Percentiles rank a stretch among this genome's conserved stretches.
These are phyloP conservation scores for Ceuthmochares aereus DNA, from an alignment of 2,113 vertebrate genomes.

Conservation along the genomic window DNA sequence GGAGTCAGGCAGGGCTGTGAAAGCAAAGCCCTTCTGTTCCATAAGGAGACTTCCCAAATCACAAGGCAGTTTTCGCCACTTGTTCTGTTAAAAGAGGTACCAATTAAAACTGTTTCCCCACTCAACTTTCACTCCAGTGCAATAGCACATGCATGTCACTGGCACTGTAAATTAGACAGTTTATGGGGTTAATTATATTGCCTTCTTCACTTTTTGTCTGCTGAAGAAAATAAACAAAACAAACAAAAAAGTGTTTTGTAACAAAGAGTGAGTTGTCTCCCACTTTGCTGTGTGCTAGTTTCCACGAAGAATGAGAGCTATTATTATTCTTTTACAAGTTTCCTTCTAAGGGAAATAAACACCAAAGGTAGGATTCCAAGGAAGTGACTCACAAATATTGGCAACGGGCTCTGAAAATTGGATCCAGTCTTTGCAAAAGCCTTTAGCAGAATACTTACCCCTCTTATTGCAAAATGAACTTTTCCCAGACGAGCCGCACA, in stretches of 20 bases:
- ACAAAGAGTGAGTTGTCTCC: conserved; percentile 78
- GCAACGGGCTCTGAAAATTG: conserved; percentile 76
- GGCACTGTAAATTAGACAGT: conserved; percentile 12
- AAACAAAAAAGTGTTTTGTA: conserved; percentile 70
- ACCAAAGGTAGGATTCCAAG: conserved; percentile 91
- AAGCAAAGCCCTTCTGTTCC: conserved; percentile 7
- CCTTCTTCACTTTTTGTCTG: not conserved
- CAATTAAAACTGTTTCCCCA: conserved; percentile 8
- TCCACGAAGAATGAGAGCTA: conserved; percentile 70
- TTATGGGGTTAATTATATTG: conserved; percentile 28
- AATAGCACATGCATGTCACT: not conserved
- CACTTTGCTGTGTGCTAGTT: conserved; percentile 60
- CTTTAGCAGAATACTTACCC: conserved; percentile 48
- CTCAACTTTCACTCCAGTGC: not conserved
- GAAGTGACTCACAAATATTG: conserved; percentile 87
- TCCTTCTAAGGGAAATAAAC: conserved; percentile 91
- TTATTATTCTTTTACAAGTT: conserved; percentile 83
- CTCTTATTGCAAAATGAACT: conserved; percentile 63
- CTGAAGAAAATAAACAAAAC: conserved; percentile 72
- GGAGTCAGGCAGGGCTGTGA: not conserved
- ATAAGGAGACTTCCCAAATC: not conserved
- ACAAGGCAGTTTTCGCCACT: conserved; percentile 1
- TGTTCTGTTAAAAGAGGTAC: not conserved
- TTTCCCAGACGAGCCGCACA: conserved; percentile 59
- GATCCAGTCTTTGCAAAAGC: conserved; percentile 75